A percentile compares a stretch with the other conserved stretches of the same genome.
phyloP scores from a whole-genome alignment of 2,113 vertebrate genomes.

The Albula goreensis region DNA sequence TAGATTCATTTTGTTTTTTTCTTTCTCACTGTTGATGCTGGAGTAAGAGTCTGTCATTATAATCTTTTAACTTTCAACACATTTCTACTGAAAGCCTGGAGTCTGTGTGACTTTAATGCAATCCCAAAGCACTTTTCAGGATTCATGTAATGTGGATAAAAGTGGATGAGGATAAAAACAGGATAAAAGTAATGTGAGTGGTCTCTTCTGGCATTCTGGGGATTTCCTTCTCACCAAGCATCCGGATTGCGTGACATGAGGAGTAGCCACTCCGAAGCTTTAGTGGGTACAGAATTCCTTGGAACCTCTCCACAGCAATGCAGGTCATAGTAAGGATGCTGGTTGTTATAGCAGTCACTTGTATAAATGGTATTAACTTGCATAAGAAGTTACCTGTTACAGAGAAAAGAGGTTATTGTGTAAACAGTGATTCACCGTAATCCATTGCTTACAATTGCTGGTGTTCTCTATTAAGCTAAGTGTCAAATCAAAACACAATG shows the following conservation, averaged over 20 bases:
- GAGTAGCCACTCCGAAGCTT: constrained; percentile 38
- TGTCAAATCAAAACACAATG: background rate
- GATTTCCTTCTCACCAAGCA: constrained; percentile 40
- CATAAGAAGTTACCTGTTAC: constrained; percentile 48
- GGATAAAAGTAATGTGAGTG: no score
- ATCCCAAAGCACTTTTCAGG: no score
- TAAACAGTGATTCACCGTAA: background rate
- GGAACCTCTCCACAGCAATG: constrained; percentile 50
- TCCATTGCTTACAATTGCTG: background rate
- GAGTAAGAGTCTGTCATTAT: no score
- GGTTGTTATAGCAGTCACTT: constrained; percentile 47
- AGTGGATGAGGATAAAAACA: no score
- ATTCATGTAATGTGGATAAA: no score
- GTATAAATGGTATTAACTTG: constrained; percentile 51
- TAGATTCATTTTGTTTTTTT: no score
- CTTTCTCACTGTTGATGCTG: no score
- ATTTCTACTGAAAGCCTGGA: no score
- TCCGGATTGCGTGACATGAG: constrained; percentile 37
- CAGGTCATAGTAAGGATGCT: constrained; percentile 54
- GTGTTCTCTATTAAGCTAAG: no score
- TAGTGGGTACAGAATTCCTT: constrained; percentile 52
- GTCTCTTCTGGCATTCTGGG: no score
- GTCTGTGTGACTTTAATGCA: no score
- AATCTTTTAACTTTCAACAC: no score
- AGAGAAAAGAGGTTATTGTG: background rate